Percentiles rank a stretch among this genome's conserved stretches.
Evolutionary conservation across 2,113 vertebrate species (phyloP).

Genomic region (Thermophis baileyi): DNA sequence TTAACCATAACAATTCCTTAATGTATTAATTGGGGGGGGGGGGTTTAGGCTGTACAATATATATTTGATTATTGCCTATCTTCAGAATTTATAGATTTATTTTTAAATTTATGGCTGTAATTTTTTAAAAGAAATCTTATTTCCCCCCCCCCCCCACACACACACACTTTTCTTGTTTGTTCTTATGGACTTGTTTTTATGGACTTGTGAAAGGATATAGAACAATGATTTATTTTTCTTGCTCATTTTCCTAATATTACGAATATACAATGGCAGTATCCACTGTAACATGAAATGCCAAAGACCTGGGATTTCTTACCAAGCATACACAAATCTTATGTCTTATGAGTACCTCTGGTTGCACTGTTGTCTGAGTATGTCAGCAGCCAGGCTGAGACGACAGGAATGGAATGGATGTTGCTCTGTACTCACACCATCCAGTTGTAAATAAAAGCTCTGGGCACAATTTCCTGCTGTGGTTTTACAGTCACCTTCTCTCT

Average conservation of each 20-base stretch:
- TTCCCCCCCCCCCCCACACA: fast-evolving
- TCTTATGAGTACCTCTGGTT: background rate
- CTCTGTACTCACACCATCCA: background rate
- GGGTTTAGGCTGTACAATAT: background rate
- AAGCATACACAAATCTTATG: background rate
- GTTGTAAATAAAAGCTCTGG: background rate
- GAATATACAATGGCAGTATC: background rate
- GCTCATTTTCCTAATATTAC: background rate
- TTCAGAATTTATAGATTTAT: background rate
- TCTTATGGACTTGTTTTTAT: background rate
- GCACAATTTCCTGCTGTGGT: background rate
- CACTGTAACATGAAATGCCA: background rate
- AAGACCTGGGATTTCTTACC: background rate
- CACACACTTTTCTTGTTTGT: background rate
- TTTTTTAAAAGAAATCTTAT: background rate
- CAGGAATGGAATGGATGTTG: background rate
- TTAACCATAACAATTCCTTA: background rate
- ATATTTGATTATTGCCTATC: background rate
- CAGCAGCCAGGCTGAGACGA: background rate
- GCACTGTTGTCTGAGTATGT: background rate
- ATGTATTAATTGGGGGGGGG: background rate
- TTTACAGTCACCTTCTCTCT: background rate
- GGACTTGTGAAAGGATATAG: background rate
- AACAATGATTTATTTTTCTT: background rate
- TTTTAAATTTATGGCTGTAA: background rate